Evolutionary conservation across 2,888 invertebrate genomes (phyloP).

Genomic region (Sinhomidia bicolor): DNA sequence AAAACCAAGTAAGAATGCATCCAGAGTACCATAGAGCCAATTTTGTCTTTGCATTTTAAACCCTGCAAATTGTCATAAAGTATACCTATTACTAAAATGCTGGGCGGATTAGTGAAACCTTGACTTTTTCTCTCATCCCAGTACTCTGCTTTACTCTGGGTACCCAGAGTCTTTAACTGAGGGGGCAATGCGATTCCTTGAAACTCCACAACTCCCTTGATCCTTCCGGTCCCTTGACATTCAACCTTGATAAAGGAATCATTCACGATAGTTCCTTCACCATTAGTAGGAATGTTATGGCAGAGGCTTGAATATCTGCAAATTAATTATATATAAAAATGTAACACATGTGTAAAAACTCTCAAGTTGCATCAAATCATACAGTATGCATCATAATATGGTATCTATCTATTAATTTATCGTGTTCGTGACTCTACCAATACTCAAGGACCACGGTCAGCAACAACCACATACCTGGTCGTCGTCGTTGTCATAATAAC

Average conservation of each 20-base stretch:
- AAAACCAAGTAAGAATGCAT: not conserved
- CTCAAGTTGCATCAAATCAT: not conserved
- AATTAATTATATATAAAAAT: not conserved
- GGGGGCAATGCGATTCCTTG: conserved; percentile 66
- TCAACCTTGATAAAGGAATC: conserved; percentile 74
- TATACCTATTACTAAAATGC: conserved; percentile 73
- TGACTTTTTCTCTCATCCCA: conserved; percentile 65
- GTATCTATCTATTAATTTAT: too few relatives aligned
- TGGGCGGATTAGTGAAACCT: conserved; percentile 72
- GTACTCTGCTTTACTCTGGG: conserved; percentile 7
- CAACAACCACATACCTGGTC: too few relatives aligned
- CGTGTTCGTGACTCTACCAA: too few relatives aligned
- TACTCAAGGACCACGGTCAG: too few relatives aligned
- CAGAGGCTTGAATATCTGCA: conserved; percentile 49
- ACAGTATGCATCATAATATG: too few relatives aligned
- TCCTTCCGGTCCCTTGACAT: conserved; percentile 71
- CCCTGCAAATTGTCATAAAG: not conserved
- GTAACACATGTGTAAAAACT: not conserved
- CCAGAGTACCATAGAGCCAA: not conserved
- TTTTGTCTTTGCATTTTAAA: not conserved
- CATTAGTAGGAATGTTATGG: conserved; percentile 53
- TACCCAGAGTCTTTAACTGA: conserved; percentile 40
- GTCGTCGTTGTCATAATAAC: too few relatives aligned
- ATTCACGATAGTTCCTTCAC: conserved; percentile 49
- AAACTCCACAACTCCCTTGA: conserved; percentile 68